Percentiles rank a stretch among this genome's conserved stretches.
Evolutionary conservation across 2,797 vertebrate genomes (phyloP).

Genomic region (Helarctos malayanus): DNA sequence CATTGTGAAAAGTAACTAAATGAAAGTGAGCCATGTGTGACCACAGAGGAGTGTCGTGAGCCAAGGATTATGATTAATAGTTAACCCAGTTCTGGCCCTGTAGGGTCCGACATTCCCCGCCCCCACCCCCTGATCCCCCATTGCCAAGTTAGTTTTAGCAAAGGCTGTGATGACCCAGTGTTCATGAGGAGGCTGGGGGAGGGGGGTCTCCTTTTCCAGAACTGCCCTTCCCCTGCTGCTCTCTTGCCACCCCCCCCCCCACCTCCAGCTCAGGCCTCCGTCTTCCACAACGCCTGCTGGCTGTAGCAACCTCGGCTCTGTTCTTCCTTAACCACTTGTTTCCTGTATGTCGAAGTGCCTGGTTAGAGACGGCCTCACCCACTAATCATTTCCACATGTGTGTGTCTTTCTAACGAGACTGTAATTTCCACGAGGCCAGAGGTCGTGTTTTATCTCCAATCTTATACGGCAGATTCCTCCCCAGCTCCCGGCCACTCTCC

Average conservation of each 20-base stretch:
- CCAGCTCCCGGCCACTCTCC: not conserved
- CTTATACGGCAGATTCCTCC: not conserved
- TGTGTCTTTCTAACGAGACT: not conserved
- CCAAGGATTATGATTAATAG: not conserved
- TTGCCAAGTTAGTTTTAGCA: not conserved
- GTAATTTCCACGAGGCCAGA: not conserved
- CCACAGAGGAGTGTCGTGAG: not conserved
- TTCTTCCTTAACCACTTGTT: not conserved
- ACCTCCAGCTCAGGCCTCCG: not conserved
- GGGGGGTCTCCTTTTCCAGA: not conserved
- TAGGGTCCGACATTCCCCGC: not conserved
- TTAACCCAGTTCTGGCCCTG: not conserved
- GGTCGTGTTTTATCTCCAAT: not conserved
- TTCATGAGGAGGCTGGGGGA: not conserved
- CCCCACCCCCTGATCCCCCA: too few species aligned
- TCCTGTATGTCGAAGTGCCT: constrained; percentile 48
- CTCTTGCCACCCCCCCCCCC: not conserved
- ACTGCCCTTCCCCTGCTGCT: not conserved
- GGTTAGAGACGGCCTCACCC: not conserved
- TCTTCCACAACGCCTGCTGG: not conserved
- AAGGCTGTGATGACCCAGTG: not conserved
- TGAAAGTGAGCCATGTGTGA: not conserved
- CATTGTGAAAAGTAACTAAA: not conserved
- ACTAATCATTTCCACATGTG: constrained; percentile 1
- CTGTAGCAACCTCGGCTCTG: not conserved